Conservation (phyloP, 2,113 vertebrate species). For the Marcusenius ussheri region DNA sequence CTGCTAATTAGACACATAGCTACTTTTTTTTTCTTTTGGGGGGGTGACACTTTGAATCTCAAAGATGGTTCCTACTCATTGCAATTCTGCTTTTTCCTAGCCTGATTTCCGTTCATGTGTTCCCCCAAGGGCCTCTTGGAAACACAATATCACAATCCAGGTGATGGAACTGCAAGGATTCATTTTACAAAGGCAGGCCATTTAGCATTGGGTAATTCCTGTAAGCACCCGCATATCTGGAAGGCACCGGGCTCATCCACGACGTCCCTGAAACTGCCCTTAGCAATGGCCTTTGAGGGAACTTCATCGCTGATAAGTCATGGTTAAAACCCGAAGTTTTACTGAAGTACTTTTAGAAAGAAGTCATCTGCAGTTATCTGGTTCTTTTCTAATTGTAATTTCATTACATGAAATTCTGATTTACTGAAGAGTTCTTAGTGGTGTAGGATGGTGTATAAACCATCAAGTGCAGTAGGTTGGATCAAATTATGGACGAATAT, state of each 20-base stretch:
- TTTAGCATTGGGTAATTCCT: slow-evolving; percentile 30
- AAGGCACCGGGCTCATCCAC: background rate
- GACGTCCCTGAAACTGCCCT: slow-evolving; percentile 23
- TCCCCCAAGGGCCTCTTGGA: background rate
- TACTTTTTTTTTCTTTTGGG: slow-evolving; percentile 2
- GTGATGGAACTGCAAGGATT: background rate
- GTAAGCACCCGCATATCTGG: background rate
- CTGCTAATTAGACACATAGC: slow-evolving; percentile 30
- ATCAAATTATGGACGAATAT: background rate
- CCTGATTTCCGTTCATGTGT: background rate
- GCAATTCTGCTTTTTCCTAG: slow-evolving; percentile 2
- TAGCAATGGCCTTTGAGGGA: slow-evolving; percentile 12
- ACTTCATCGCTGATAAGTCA: slow-evolving; percentile 21
- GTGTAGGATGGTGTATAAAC: background rate
- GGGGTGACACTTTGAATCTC: slow-evolving; percentile 33
- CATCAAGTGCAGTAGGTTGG: background rate
- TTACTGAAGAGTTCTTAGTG: background rate
- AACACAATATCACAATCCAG: slow-evolving; percentile 2
- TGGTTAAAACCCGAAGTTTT: background rate
- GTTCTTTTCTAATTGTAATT: background rate
- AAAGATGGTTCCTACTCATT: slow-evolving; percentile 30
- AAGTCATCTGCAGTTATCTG: background rate
- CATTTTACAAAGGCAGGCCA: slow-evolving; percentile 9
- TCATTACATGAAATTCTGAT: background rate
- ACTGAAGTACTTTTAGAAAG: background rate